phyloP scores from a whole-genome alignment of 2,797 vertebrate species.

The Austrolebias charrua region DNA sequence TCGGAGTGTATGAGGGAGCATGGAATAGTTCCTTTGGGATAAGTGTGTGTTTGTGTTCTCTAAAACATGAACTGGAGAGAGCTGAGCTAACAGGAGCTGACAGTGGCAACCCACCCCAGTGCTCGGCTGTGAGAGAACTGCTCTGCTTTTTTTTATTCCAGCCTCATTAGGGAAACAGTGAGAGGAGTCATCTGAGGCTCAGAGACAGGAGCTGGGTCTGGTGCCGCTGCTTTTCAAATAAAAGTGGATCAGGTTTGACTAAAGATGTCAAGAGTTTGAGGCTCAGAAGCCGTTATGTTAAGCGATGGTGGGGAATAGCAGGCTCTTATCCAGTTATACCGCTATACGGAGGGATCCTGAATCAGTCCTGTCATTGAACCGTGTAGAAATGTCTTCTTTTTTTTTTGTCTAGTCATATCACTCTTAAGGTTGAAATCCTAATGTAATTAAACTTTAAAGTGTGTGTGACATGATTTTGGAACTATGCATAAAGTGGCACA shows the following conservation, averaged over 20 bases:
- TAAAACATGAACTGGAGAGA: conserved; percentile 63
- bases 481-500: no score
- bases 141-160: conserved; percentile 62
- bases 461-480: no score
- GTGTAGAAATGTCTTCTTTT: conserved; percentile 26
- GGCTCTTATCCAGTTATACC: conserved; percentile 38
- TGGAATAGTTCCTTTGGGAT: conserved; percentile 63
- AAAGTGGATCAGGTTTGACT: conserved; percentile 48
- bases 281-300: conserved; percentile 47
- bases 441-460: conserved; percentile 57
- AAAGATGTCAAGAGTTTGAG: conserved; percentile 49
- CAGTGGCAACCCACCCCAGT: conserved; percentile 66
- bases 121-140: conserved; percentile 63
- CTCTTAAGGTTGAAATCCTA: conserved; percentile 46
- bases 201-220: conserved; percentile 49
- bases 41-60: conserved; percentile 68
- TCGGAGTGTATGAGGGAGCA: conserved; percentile 48
- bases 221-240: conserved; percentile 37
- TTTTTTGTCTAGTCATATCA: conserved; percentile 49
- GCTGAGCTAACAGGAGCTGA: conserved; percentile 75
- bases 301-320: conserved; percentile 19
- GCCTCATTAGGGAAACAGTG: conserved; percentile 71
- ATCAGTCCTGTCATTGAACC: conserved; percentile 41
- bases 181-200: conserved; percentile 63
- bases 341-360: conserved; percentile 17